Base-by-base conservation (phyloP, 2,113 vertebrate species). In the Lycocorax pyrrhopterus region DNA sequence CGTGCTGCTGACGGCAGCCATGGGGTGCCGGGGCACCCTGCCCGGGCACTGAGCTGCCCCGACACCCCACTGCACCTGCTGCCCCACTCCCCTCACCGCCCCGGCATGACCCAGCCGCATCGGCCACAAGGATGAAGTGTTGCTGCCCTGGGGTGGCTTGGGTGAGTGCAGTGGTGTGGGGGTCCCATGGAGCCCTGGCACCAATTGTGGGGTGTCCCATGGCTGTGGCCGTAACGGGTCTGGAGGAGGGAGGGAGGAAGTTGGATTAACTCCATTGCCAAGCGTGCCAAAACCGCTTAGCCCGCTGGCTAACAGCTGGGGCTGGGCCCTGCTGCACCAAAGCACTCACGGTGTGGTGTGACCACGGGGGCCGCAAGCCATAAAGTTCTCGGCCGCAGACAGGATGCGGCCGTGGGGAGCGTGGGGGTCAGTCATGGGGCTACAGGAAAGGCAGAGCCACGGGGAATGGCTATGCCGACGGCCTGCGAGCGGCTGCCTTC, bases 71-170 rank as follows among this genome's bases (percentile, higher is more conserved):
- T 18, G 76, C 12, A 7, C 59, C 90, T 43, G 4, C 56, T 2
- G 9, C 30, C 29, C 66, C 1, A 3, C 35, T 69, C 46, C 85
- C 58, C 81, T 22, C 27, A 4, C 58, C 4, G 12, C 72, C 72
- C 79, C 80, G 80, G 69, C 62, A 95, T 91, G 88, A 87, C 75
- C 87, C 73, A 67, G 44, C 74, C 7, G 1, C 35, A 49, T 23
- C 16, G 11, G 67, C 75, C 44, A 9, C 93, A 77, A 96, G 74
- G 81, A 97, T 97, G 97, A 94, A 91, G 93, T 8, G 23, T 66
- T 66, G 77, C 92, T 84, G 43, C 74, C 84, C 17, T 5, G 81
- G 69, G 53, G 59, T 16, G 6, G 84, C 81, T 71, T 94, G 87
- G 96, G 97, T 96, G 87, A 97, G 96, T 96, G 64, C 5, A 15